These are phyloP conservation scores for Cynopterus sphinx DNA, from an alignment of 2,797 vertebrate species.

Conservation along the genomic window DNA sequence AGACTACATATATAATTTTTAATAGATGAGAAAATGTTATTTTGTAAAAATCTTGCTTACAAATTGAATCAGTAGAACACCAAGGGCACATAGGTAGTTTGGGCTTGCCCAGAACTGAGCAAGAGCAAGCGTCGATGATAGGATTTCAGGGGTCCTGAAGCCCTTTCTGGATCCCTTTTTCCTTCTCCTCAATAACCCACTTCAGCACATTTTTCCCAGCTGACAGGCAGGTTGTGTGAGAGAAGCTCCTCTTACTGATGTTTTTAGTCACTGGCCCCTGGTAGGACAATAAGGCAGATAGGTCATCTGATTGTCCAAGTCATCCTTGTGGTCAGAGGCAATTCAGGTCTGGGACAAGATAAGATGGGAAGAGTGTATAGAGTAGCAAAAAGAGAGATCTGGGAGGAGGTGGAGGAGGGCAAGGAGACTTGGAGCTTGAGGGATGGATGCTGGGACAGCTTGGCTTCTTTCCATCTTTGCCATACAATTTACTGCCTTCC, in stretches of 20 bases:
- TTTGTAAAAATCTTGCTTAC: not conserved
- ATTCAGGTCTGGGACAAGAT: not conserved
- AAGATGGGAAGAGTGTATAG: not conserved
- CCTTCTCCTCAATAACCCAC: accelerated
- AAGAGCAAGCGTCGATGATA: accelerated
- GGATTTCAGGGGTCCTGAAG: not conserved
- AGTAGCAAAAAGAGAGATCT: not conserved
- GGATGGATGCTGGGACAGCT: not conserved
- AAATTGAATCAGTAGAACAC: not conserved
- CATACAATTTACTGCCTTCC: not conserved
- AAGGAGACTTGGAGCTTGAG: not conserved
- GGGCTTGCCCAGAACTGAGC: not conserved
- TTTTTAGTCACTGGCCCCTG: not conserved
- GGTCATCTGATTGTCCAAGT: not conserved
- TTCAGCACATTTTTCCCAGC: not conserved
- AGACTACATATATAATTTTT: not conserved
- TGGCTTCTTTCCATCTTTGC: not conserved
- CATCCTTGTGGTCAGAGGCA: not conserved
- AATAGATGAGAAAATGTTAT: not conserved
- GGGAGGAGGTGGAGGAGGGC: not conserved
- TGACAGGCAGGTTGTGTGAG: not conserved
- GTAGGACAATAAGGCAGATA: not conserved
- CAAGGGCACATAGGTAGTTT: not conserved
- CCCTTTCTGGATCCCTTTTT: not conserved
- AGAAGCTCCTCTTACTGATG: not conserved